Conservation (phyloP, 2,888 invertebrate species). For the Bellardia pandia region DNA sequence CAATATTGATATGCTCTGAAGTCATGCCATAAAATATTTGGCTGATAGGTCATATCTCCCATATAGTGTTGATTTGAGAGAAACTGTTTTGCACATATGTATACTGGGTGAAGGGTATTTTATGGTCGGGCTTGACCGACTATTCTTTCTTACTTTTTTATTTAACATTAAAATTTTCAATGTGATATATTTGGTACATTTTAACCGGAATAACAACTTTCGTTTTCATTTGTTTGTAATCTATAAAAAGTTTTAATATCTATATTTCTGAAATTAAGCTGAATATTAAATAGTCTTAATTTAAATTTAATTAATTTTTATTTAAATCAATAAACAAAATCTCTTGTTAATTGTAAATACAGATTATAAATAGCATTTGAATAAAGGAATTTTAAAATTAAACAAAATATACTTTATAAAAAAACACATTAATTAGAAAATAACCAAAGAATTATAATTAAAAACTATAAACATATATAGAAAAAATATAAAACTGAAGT, state of each 20-base stretch:
- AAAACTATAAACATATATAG: conserved; percentile 21
- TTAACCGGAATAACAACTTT: too few species aligned
- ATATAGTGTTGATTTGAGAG: too few species aligned
- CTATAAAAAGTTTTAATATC: not conserved
- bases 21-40: too few species aligned
- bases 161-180: too few species aligned
- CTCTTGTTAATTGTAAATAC: conserved; percentile 20
- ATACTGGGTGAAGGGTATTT: too few species aligned
- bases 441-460: conserved; percentile 22
- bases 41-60: too few species aligned
- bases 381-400: not conserved
- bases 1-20: too few species aligned
- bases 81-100: too few species aligned
- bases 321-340: not conserved
- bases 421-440: conserved; percentile 7
- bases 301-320: not conserved
- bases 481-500: conserved; percentile 51
- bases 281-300: not conserved
- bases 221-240: too few species aligned
- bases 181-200: too few species aligned
- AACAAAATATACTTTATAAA: not conserved
- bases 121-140: too few species aligned
- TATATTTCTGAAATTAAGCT: not conserved
- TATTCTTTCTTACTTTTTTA: too few species aligned
- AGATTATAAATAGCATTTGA: conserved; percentile 7